Conservation (phyloP, 2,797 vertebrate species). For the Spea hammondii region DNA sequence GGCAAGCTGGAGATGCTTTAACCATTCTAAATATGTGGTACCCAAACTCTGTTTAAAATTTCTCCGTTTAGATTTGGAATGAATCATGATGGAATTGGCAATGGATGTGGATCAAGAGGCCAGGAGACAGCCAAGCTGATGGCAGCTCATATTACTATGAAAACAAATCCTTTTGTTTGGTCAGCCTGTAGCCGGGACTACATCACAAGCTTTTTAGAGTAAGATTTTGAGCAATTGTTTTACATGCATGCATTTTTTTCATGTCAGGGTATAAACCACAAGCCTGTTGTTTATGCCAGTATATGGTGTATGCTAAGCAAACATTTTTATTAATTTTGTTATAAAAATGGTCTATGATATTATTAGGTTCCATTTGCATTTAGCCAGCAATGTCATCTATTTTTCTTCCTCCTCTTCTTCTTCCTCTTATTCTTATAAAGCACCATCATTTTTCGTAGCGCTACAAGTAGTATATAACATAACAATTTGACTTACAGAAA, state of each 20-base stretch:
- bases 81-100: slow-evolving; percentile 96
- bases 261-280: no score
- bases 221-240: slow-evolving; percentile 62
- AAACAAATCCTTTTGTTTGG: slow-evolving; percentile 97
- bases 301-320: no score
- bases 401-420: slow-evolving; percentile 9
- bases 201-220: slow-evolving; percentile 98
- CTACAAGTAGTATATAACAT: no score
- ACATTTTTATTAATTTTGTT: no score
- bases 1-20: background rate
- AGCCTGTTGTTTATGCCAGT: no score
- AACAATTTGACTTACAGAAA: no score
- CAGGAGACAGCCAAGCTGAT: slow-evolving; percentile 97
- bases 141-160: slow-evolving; percentile 98
- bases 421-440: background rate
- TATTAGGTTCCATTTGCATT: no score
- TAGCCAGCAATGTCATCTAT: no score
- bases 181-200: slow-evolving; percentile 96
- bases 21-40: background rate
- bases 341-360: no score
- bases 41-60: background rate
- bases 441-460: no score
- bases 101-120: slow-evolving; percentile 87
- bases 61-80: slow-evolving; percentile 84
- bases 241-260: background rate